phyloP scores from a whole-genome alignment of 2,113 vertebrate genomes.

The Alligator mississippiensis region DNA sequence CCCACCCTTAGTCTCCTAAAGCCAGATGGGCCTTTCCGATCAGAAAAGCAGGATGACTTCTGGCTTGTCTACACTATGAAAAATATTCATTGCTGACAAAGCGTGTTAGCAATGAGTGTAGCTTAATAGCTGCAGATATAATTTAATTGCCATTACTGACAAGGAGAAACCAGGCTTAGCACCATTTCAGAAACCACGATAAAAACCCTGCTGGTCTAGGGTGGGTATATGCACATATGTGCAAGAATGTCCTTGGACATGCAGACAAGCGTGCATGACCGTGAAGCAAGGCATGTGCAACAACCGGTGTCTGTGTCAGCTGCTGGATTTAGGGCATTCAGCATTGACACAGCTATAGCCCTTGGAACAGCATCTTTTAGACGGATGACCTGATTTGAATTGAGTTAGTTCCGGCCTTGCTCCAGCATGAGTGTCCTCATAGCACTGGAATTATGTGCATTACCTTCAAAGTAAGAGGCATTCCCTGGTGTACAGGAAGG shows the following conservation, averaged over 20 bases:
- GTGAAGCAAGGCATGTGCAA: not conserved
- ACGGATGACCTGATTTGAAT: constrained; percentile 28
- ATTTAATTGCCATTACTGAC: constrained; percentile 59
- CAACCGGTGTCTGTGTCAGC: not conserved
- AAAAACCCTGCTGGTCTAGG: not conserved
- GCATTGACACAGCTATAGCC: not conserved
- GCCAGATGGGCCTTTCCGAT: constrained; percentile 18
- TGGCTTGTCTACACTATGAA: constrained; percentile 46
- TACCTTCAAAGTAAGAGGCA: not conserved
- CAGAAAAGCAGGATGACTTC: constrained; percentile 24
- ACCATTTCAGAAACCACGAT: constrained; percentile 4
- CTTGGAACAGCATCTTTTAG: constrained; percentile 21
- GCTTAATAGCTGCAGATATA: constrained; percentile 31
- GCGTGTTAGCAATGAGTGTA: constrained; percentile 35
- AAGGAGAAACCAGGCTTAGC: constrained; percentile 39
- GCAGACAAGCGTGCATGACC: not conserved
- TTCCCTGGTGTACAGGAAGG: not conserved
- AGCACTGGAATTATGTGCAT: not conserved
- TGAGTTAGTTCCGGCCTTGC: constrained; percentile 36
- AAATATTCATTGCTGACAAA: constrained; percentile 32
- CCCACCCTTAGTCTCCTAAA: constrained; percentile 3
- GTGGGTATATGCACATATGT: rapidly evolving
- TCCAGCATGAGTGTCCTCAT: not conserved
- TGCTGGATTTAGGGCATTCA: constrained; percentile 3
- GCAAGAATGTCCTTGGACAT: rapidly evolving